These are phyloP conservation scores for Drosophila meridiana DNA, from an alignment of 2,888 invertebrate genomes.

Conservation along the genomic window DNA sequence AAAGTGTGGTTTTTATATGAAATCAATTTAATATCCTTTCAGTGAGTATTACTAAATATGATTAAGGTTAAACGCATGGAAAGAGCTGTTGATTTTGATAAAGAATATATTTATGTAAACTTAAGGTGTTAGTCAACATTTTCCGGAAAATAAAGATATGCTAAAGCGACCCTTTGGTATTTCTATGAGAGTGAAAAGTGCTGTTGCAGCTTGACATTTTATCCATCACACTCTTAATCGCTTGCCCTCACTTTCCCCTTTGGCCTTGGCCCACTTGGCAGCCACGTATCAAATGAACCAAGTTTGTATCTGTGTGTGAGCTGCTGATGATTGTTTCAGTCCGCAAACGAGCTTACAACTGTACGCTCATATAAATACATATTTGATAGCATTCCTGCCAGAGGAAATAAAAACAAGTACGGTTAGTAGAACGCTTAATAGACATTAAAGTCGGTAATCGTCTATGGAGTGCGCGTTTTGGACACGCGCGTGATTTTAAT, in stretches of 20 bases:
- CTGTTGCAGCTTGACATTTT: slow-evolving; percentile 38
- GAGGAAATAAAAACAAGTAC: background rate
- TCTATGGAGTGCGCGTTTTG: slow-evolving; percentile 62
- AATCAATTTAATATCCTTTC: too few relatives aligned
- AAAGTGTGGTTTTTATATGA: background rate
- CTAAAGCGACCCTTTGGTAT: background rate
- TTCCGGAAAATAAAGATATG: background rate
- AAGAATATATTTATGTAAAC: background rate
- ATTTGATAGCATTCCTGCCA: background rate
- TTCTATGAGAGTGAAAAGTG: slow-evolving; percentile 23
- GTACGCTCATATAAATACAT: slow-evolving; percentile 5
- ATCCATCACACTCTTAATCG: slow-evolving; percentile 22
- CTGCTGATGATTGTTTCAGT: slow-evolving; percentile 4
- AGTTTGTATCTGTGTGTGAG: background rate
- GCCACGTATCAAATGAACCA: background rate
- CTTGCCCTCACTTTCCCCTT: slow-evolving; percentile 2
- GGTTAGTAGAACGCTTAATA: slow-evolving; percentile 18
- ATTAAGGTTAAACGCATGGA: too few relatives aligned
- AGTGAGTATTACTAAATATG: background rate
- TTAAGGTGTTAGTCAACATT: background rate
- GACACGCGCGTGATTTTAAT: slow-evolving; percentile 73
- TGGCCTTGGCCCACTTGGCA: slow-evolving; percentile 5
- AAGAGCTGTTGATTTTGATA: too few relatives aligned
- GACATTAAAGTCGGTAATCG: slow-evolving; percentile 49
- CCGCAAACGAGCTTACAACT: slow-evolving; percentile 62